Percentiles rank a stretch among this genome's conserved stretches.
Conservation (phyloP, 2,888 invertebrate species). For the Tenthredo mesomela region DNA sequence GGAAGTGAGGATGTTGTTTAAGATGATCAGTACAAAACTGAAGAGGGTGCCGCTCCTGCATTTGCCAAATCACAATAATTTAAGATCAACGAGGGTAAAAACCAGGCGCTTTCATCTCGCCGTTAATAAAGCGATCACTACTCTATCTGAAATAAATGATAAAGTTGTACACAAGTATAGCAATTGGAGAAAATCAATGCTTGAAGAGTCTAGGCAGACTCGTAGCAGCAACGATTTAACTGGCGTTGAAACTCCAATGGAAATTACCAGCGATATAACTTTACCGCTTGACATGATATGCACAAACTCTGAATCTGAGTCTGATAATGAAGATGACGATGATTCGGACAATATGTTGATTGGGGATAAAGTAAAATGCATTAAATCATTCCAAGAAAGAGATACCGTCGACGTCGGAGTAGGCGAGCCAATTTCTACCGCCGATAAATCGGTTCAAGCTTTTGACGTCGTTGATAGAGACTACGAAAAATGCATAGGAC, state of each 20-base stretch:
- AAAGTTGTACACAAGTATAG: conserved; percentile 61
- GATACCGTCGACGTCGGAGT: conserved; percentile 60
- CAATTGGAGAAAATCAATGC: conserved; percentile 36
- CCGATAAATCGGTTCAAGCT: conserved; percentile 67
- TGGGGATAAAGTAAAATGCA: conserved; percentile 52
- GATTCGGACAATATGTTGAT: conserved; percentile 58
- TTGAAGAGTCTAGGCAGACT: not conserved
- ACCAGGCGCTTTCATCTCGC: conserved; percentile 66
- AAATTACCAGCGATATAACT: not conserved
- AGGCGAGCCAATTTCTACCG: conserved; percentile 3
- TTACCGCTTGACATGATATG: conserved; percentile 70
- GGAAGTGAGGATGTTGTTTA: conserved; percentile 18
- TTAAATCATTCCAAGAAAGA: conserved; percentile 61
- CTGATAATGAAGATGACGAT: conserved; percentile 55
- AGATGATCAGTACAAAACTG: conserved; percentile 21
- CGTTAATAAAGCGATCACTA: conserved; percentile 63
- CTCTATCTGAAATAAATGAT: conserved; percentile 68
- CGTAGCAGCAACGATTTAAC: not conserved
- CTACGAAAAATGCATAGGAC: conserved; percentile 71
- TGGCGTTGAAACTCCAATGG: conserved; percentile 39
- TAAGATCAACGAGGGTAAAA: conserved; percentile 55
- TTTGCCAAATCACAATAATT: conserved; percentile 30
- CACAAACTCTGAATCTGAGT: conserved; percentile 63
- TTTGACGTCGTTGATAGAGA: conserved; percentile 66
- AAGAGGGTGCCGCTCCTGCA: not conserved